These are phyloP conservation scores for Meteorus colon DNA, from an alignment of 2,888 invertebrate species.

Conservation along the genomic window DNA sequence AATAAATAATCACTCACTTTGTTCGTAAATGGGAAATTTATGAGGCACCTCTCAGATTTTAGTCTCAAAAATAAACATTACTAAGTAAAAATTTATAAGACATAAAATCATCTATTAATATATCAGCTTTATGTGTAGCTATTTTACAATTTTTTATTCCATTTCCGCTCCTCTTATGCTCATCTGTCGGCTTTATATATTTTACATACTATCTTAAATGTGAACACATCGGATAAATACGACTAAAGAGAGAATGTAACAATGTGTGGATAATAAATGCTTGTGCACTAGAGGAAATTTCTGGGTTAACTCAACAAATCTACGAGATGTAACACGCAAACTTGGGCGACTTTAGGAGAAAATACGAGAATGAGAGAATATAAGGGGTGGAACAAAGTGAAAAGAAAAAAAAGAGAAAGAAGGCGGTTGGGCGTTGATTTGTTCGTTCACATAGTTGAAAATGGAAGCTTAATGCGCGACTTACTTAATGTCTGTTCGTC, in stretches of 20 bases:
- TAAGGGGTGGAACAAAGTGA: neutral
- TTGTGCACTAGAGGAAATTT: conserved; percentile 15
- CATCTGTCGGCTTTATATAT: neutral
- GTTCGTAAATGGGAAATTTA: no score
- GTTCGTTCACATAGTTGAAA: conserved; percentile 1
- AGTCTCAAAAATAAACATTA: no score
- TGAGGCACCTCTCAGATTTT: no score
- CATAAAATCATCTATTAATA: no score
- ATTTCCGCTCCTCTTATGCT: no score
- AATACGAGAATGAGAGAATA: conserved; percentile 12
- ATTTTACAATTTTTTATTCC: neutral
- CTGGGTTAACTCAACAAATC: conserved; percentile 31
- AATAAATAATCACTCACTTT: no score
- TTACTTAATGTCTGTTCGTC: conserved; percentile 9
- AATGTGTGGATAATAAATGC: conserved; percentile 20
- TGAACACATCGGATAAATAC: neutral
- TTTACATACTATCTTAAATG: neutral
- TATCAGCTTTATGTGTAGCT: no score
- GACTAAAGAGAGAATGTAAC: neutral
- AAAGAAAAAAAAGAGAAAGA: neutral
- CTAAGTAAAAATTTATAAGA: no score
- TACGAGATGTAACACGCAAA: conserved; percentile 31
- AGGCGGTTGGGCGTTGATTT: conserved; percentile 19
- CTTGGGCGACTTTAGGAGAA: conserved; percentile 15
- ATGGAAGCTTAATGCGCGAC: conserved; percentile 9